A percentile compares a stretch with the other conserved stretches of the same genome.
Evolutionary conservation across 2,888 invertebrate species (phyloP).

Genomic region (Scaptomyza cyrtandrae): DNA sequence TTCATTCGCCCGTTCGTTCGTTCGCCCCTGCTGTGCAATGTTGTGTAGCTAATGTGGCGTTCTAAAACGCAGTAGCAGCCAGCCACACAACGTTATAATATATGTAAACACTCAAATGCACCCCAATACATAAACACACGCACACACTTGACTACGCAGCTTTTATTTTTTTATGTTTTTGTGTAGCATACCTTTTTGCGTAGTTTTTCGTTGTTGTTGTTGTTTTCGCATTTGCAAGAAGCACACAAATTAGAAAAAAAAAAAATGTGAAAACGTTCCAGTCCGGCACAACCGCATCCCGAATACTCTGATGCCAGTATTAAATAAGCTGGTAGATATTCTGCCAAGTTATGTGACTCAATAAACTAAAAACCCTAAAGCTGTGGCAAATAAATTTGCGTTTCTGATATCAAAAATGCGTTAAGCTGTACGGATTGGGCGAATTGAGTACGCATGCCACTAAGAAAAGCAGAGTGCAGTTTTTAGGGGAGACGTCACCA

Average conservation of each 20-base stretch:
- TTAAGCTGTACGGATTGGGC: no score
- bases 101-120: constrained; percentile 75
- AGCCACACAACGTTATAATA: constrained; percentile 59
- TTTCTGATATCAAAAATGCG: no score
- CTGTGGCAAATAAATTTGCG: no score
- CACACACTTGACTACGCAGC: constrained; percentile 46
- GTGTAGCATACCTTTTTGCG: constrained; percentile 75
- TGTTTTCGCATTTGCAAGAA: constrained; percentile 69
- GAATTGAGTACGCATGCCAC: no score
- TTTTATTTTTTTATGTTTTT: constrained; percentile 67
- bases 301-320: neutral
- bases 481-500: no score
- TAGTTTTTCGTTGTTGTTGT: constrained; percentile 69
- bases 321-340: no score
- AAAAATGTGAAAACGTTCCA: neutral
- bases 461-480: no score
- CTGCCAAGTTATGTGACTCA: no score
- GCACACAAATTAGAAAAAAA: constrained; percentile 8
- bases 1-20: constrained; percentile 13
- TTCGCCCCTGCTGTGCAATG: constrained; percentile 63
- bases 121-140: constrained; percentile 22
- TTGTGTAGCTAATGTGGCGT: constrained; percentile 77
- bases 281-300: neutral
- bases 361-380: no score
- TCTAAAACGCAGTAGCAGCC: constrained; percentile 73